A percentile compares a stretch with the other conserved stretches of the same genome.
Conservation (phyloP, 2,113 vertebrate genomes). For the Scomber japonicus region DNA sequence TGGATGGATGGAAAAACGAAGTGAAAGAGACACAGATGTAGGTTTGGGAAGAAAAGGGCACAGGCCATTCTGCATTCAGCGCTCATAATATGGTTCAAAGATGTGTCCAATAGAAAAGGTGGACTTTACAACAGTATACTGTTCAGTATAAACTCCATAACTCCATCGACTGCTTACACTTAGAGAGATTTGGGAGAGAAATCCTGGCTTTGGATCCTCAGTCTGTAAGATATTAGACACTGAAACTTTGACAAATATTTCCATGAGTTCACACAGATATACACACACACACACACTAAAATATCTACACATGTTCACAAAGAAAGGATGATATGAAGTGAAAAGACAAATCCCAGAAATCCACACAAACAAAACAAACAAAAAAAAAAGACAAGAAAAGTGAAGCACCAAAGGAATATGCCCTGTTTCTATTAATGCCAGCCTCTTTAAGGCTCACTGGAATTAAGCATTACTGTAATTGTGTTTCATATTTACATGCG, state of each 20-base stretch:
- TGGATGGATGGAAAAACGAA: background rate
- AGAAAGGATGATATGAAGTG: slow-evolving; percentile 31
- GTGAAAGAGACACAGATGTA: slow-evolving; percentile 34
- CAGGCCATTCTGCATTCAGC: slow-evolving; percentile 12
- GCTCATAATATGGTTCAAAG: slow-evolving; percentile 54
- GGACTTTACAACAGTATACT: slow-evolving; percentile 33
- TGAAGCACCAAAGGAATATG: slow-evolving; percentile 16
- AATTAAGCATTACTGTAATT: slow-evolving; percentile 36
- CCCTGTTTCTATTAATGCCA: slow-evolving; percentile 28
- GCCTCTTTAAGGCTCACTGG: slow-evolving; percentile 45
- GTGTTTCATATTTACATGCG: slow-evolving; percentile 60
- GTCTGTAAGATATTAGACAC: slow-evolving; percentile 63
- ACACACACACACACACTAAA: slow-evolving; percentile 25
- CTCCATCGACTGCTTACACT: background rate
- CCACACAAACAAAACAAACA: slow-evolving; percentile 36
- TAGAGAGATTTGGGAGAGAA: slow-evolving; percentile 14
- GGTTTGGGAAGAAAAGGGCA: slow-evolving; percentile 21
- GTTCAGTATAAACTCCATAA: slow-evolving; percentile 12
- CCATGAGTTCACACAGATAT: slow-evolving; percentile 50
- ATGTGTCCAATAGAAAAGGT: slow-evolving; percentile 39
- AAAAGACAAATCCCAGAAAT: slow-evolving; percentile 47
- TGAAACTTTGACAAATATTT: slow-evolving; percentile 62
- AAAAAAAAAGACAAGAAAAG: background rate
- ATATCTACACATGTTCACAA: slow-evolving; percentile 51
- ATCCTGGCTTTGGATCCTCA: background rate